Evolutionary conservation across 2,888 invertebrate genomes (phyloP), one percentile per base, ranked within the genome.

Genomic region (Amorpha juglandis): DNA sequence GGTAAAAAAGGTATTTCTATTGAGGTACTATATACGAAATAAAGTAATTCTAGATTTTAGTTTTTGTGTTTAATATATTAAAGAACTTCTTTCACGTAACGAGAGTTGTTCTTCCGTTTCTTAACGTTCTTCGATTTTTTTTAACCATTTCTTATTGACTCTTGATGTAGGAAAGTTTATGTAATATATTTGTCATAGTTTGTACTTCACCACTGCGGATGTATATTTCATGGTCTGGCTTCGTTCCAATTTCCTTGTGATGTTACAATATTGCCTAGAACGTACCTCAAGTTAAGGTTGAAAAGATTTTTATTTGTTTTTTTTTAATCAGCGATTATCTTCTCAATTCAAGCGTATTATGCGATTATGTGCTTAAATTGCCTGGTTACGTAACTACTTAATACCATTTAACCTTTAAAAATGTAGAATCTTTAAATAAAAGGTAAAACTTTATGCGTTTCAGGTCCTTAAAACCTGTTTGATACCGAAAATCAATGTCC

Each of bases 161-260:
- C 38, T 58, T 58, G 16, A 9, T 53, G 19, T 11, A 9, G 12
- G 8, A 6, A 16, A 58, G 9, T 55, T 1, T 8, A 12, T 16
- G 16, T 38, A 19, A 35, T 53, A 38, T 33, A 7, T 42, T 58
- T 58, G 12, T 19, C 50, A 19, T 50, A 9, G 50, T 50, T 50
- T 19, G 38, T 38, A 38, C 35, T 9, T 55, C 27, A 55, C 4
- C 8, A 16, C 16, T 42, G 19, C 38, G 58, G 58, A 58, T 58
- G 12, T 58, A 42, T 58, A 19, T 38, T 42, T 45, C 42, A 58
- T 42, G 58, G 58, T 58, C 58, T 58, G 58, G 58, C 58, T 58
- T n/a, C 19, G 38, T 58, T 42, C 58, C 58, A 58, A 58, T 12
- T 12, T 42, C 11, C 19, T 19, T 19, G 4, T 58, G 38, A 16